Percentiles rank a stretch among this genome's conserved stretches.
These are phyloP conservation scores for Macrosteles quadrilineatus DNA, from an alignment of 1,140 invertebrate genomes.

Conservation along the genomic window DNA sequence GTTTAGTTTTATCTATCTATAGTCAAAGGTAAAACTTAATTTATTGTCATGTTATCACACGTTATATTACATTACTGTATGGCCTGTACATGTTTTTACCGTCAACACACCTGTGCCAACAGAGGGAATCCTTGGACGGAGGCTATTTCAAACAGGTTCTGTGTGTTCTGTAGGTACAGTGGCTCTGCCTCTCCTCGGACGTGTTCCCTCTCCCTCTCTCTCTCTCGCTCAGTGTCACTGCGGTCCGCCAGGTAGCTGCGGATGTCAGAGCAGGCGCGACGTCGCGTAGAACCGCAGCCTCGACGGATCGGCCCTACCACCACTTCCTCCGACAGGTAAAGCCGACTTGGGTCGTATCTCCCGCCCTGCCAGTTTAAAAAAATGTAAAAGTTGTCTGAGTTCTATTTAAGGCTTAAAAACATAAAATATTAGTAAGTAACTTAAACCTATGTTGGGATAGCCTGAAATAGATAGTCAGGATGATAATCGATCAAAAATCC, in stretches of 20 bases:
- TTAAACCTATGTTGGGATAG: no score
- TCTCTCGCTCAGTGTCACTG: slow-evolving; percentile 13
- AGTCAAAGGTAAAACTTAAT: no score
- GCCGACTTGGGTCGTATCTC: neutral
- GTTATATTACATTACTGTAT: no score
- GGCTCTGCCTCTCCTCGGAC: slow-evolving; percentile 53
- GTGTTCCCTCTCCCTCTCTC: slow-evolving; percentile 46
- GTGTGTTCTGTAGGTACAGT: slow-evolving; percentile 36
- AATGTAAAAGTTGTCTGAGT: no score
- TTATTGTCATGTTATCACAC: no score
- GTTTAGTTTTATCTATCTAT: no score
- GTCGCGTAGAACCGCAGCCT: neutral
- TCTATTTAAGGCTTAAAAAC: no score
- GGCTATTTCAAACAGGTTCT: slow-evolving; percentile 1
- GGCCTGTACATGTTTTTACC: no score
- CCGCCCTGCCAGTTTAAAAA: neutral
- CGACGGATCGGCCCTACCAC: neutral
- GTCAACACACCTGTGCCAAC: neutral
- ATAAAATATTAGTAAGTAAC: no score
- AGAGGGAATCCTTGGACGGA: neutral
- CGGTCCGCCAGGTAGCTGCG: slow-evolving; percentile 44
- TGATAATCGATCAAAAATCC: no score
- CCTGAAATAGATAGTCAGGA: no score
- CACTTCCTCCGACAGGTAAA: neutral
- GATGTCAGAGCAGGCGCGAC: slow-evolving; percentile 46